A percentile compares a stretch with the other conserved stretches of the same genome.
Evolutionary conservation across 2,113 vertebrate species (phyloP).

Genomic region (Reinhardtius hippoglossoides): DNA sequence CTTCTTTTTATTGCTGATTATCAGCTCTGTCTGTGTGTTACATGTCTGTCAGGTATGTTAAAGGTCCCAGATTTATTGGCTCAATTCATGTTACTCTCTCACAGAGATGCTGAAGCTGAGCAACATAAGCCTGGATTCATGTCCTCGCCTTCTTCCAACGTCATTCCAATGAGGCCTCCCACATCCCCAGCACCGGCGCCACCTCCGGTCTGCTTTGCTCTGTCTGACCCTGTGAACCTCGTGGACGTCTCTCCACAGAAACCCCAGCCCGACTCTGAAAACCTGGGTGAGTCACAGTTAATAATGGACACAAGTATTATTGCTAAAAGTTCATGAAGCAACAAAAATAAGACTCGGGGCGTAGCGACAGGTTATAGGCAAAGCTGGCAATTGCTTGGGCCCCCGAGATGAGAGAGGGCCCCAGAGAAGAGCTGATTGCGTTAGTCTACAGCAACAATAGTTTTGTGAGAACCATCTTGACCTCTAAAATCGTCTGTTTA

Average conservation of each 20-base stretch:
- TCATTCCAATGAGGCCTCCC: slow-evolving; percentile 22
- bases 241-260: slow-evolving; percentile 40
- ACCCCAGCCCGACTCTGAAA: slow-evolving; percentile 27
- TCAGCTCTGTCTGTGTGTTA: not conserved
- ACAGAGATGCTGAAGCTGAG: slow-evolving; percentile 45
- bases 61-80: not conserved
- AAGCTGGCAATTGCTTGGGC: too few relatives aligned
- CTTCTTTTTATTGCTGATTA: slow-evolving; percentile 1
- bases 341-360: not conserved
- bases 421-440: too few relatives aligned
- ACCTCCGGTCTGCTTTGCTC: slow-evolving; percentile 25
- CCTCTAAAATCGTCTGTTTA: too few relatives aligned
- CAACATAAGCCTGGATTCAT: slow-evolving; percentile 21
- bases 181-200: not conserved
- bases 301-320: not conserved
- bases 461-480: too few relatives aligned
- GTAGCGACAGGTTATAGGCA: too few relatives aligned
- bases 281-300: slow-evolving; percentile 49
- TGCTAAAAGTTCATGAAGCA: not conserved
- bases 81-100: slow-evolving; percentile 5
- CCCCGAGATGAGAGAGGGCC: too few relatives aligned
- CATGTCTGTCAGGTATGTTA: not conserved
- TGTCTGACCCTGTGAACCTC: slow-evolving; percentile 12
- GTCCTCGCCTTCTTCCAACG: slow-evolving; percentile 16
- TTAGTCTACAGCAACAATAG: too few relatives aligned